Base-by-base conservation (phyloP, 2,888 invertebrate species). In the Cheilosia urbana region DNA sequence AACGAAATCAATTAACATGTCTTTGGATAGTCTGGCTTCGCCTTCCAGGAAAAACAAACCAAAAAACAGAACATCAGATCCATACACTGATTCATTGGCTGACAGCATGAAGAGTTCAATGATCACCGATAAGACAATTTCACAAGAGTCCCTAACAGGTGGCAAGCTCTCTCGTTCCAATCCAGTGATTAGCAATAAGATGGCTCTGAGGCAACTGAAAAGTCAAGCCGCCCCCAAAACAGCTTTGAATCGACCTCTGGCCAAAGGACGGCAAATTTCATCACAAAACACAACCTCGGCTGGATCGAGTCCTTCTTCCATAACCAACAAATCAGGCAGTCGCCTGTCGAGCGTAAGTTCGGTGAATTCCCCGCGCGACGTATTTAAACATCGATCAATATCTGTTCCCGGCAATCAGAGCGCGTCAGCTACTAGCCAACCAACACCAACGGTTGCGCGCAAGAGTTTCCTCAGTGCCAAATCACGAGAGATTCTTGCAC, bases 91-190 rank as follows among this genome's bases (percentile, higher is more conserved):
- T 87, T 92, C 92, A 30, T 82, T 91, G 83, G 91, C 90, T 15
- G 92, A 92, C 77, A 92, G 92, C 87, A 91, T 92, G 91, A 92
- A 91, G 81, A 92, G 92, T 78, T 92, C 92, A 19, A 89, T 91
- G 60, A 91, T 91, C 15, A 92, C 92, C 24, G 91, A 92, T 57
- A 92, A 92, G 89, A 92, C 92, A 57, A 88, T 92, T 73, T 92
- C 92, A 37, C 91, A 92, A 66, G 92, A 92, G 80, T 92, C 92
- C 27, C 87, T 92, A 30, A 82, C 90, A 19, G 60, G 84, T 57
- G 88, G 88, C 60, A 90, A 90, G 65, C 85, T 90, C 53, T 89
- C 90, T 6, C 89, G 90, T 9, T 90, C 91, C 17, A 90, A 91
- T 87, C 90, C 91, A 60, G 88, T 91, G 40, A 91, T 91, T 17